These are phyloP conservation scores for Apodemus agrarius DNA, from an alignment of 2,797 vertebrate species.

Conservation along the genomic window DNA sequence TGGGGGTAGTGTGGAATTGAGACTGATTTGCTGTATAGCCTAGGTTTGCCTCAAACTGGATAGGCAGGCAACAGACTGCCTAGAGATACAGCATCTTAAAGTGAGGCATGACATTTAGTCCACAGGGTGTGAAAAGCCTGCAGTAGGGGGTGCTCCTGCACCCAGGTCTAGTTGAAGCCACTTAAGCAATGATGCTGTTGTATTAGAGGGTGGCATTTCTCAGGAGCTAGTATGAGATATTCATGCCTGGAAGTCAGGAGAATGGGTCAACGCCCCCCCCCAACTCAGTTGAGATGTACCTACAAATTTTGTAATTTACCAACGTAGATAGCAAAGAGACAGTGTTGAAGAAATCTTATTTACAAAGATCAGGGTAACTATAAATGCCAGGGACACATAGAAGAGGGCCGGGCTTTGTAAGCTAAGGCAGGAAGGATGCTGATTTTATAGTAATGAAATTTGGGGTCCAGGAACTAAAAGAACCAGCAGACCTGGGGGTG, in stretches of 20 bases:
- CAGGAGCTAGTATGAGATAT: not conserved
- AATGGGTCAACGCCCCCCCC: not conserved
- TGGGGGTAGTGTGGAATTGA: not conserved
- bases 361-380: not conserved
- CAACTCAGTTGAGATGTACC: not conserved
- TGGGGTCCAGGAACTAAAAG: not conserved
- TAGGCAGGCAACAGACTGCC: too few species aligned
- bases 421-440: not conserved
- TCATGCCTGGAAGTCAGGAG: not conserved
- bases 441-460: not conserved
- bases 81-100: not conserved
- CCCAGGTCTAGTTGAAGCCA: not conserved
- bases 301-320: not conserved
- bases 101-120: not conserved
- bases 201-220: not conserved
- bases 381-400: not conserved
- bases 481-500: not conserved
- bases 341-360: slow-evolving; percentile 18
- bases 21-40: not conserved
- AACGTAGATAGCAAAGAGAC: not conserved
- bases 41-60: not conserved
- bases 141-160: not conserved
- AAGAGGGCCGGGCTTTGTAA: not conserved
- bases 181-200: not conserved
- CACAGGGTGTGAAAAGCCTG: not conserved